Evolutionary conservation across 2,888 invertebrate species (phyloP), one percentile per base, ranked within the genome.

Genomic region (Epistrophe eligans): DNA sequence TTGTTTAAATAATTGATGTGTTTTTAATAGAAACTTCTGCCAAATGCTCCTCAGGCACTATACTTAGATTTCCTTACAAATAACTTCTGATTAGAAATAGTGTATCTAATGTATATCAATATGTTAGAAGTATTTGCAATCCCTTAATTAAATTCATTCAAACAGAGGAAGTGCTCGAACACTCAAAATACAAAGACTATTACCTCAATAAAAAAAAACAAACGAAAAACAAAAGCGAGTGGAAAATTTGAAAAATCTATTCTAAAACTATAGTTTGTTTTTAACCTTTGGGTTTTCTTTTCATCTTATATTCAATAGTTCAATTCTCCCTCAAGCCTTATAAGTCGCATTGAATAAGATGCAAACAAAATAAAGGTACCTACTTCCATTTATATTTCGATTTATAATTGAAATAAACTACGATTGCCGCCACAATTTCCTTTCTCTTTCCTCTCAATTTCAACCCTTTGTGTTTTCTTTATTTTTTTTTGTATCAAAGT

Each of bases 341-440:
- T 5, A 24, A n/a, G 13, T 35, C 9, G 1, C 17, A 57, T 38
- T 19, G 35, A 58, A 13, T 35, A 15, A 62, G 43, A 62, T 62
- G 32, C 35, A 32, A 80, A 67, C 50, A 80, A 80, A 67, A 73
- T 43, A 8, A n/a, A n/a, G 1, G 35, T 35, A 50, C n/a, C n/a
- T n/a, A n/a, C 73, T 79, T 77, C 48, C 73, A 77, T 77, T 73
- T 79, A 67, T 52, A 77, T 73, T 72, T 80, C 76, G 76, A 89
- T 84, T 88, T 84, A 24, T 24, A 89, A 89, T 82, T 88, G 88
- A 84, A 89, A 89, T 76, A 76, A 88, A 77, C 72, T 84, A 77
- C 70, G 60, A 60, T 64, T 77, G 38, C 60, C 71, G 67, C 55
- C 60, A 10, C 40, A 19, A 15, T 2, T 24, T 24, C 15, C 60